phyloP scores from a whole-genome alignment of 1,140 invertebrate genomes.

The Diachasmimorpha longicaudata region DNA sequence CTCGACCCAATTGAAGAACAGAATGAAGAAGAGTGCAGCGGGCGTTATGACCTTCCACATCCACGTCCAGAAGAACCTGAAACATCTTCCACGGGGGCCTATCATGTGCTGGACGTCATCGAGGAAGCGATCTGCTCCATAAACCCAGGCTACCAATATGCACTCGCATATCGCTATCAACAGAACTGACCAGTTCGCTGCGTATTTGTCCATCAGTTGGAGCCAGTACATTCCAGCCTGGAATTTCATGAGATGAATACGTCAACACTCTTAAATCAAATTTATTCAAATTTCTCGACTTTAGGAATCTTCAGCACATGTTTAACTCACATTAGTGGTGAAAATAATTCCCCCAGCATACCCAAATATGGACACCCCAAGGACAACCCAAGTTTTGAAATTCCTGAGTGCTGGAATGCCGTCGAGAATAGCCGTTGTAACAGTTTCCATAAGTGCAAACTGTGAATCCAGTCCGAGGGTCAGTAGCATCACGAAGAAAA shows the following conservation, averaged over 20 bases:
- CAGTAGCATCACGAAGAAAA: slow-evolving; percentile 86
- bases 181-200: slow-evolving; percentile 84
- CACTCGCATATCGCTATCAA: slow-evolving; percentile 82
- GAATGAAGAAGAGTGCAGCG: slow-evolving; percentile 76
- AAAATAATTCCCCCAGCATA: slow-evolving; percentile 79
- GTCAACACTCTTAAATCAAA: too few species aligned
- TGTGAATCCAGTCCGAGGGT: slow-evolving; percentile 81
- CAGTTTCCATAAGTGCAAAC: slow-evolving; percentile 83
- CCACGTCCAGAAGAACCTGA: slow-evolving; percentile 79
- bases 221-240: slow-evolving; percentile 85
- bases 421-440: slow-evolving; percentile 80
- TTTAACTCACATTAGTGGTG: slow-evolving; percentile 72
- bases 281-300: too few species aligned
- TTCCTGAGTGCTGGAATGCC: slow-evolving; percentile 74
- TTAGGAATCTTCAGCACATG: slow-evolving; percentile 19
- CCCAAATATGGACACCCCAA: slow-evolving; percentile 72
- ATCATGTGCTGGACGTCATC: slow-evolving; percentile 83
- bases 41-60: slow-evolving; percentile 84
- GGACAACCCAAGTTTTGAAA: slow-evolving; percentile 76
- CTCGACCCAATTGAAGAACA: slow-evolving; percentile 84
- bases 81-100: slow-evolving; percentile 71
- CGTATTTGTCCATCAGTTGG: slow-evolving; percentile 85
- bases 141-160: slow-evolving; percentile 81
- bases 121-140: slow-evolving; percentile 81
- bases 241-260: not conserved